These are phyloP conservation scores for Saimiri boliviensis DNA, from an alignment of 2,113 vertebrate genomes.

Conservation along the genomic window DNA sequence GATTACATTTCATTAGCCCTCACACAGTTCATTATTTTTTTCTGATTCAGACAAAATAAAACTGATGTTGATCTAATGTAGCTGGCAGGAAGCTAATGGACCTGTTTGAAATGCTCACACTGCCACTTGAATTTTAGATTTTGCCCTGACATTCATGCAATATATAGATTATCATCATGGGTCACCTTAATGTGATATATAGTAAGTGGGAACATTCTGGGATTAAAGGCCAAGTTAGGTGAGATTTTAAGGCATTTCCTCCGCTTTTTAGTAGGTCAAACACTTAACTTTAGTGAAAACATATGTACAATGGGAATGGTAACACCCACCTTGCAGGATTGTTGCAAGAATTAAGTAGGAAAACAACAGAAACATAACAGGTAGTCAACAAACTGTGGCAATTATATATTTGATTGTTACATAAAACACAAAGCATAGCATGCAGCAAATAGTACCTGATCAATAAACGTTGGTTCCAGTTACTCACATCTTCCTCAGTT, in stretches of 20 bases:
- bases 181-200: background rate
- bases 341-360: background rate
- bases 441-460: background rate
- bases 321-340: background rate
- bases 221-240: background rate
- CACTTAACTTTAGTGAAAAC: background rate
- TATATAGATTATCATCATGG: background rate
- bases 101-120: background rate
- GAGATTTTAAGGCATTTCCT: background rate
- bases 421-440: background rate
- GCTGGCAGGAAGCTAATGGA: background rate
- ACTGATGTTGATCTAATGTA: background rate
- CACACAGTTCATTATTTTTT: background rate
- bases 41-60: background rate
- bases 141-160: background rate
- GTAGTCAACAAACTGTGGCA: background rate
- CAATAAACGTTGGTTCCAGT: background rate
- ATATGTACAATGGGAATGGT: background rate
- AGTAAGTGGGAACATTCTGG: background rate
- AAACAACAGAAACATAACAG: background rate
- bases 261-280: background rate
- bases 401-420: background rate
- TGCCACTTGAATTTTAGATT: background rate
- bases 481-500: background rate
- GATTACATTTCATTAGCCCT: background rate